Evolutionary conservation across 2,797 vertebrate genomes (phyloP), one percentile per base, ranked within the genome.

Genomic region (Serranus cabrilla): DNA sequence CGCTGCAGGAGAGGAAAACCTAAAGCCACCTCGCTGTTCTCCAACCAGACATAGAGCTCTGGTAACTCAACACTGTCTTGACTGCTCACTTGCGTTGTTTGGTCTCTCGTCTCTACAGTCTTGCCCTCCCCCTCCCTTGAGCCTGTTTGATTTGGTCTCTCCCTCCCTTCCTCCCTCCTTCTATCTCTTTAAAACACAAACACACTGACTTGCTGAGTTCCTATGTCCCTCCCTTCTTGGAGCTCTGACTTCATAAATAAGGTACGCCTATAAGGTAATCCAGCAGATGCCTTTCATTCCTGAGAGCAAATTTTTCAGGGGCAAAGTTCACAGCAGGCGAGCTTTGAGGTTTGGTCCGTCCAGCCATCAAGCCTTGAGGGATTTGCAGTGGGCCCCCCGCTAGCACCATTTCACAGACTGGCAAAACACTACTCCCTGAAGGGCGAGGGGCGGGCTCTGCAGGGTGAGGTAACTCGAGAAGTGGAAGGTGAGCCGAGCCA

Each of bases 211-310:
- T 20, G 27, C 78, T 78, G 65, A 42, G 68, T 69, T 68, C 72
- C 68, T 67, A 76, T 69, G 90, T 87, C 89, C 93, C 94, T 91
- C 93, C 93, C 92, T 89, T 84, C 85, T 76, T 12, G 72, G 74
- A 83, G 74, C 80, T 81, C 86, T 88, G 91, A 84, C 89, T 96
- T 94, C 91, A 95, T 78, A 92, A 95, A 93, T 90, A 90, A 89
- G 93, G 88, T 93, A 91, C 61, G 37, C 74, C 60, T 74, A 80
- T 86, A 86, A 86, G 81, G 91, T 85, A 92, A 92, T 84, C 92
- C 87, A 82, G 90, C 94, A 81, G 85, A 96, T 94, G 93, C 96
- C 95, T 92, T 94, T 95, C 97, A 97, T 98, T 97, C 97, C 96
- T 88, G 64, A 92, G 90, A 78, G 86, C 46, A 76, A 84, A 93